A percentile compares a stretch with the other conserved stretches of the same genome.
phyloP scores from a whole-genome alignment of 64 coral and sea anemone genomes.

The Hydrozoanthus tunicans region DNA sequence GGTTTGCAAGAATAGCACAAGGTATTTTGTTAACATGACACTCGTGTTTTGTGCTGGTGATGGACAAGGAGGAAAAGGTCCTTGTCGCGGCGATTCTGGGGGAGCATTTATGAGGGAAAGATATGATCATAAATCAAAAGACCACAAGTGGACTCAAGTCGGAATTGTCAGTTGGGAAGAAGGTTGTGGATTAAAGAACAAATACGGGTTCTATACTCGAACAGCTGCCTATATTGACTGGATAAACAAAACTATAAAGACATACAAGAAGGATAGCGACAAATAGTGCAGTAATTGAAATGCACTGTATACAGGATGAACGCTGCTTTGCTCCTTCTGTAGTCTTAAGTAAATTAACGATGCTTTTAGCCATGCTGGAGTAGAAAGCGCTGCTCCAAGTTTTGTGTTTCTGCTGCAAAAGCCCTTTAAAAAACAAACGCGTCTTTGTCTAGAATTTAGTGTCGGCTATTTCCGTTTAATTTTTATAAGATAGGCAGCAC shows the following conservation, averaged over 20 bases:
- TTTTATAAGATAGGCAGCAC: too few species aligned
- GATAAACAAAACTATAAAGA: constrained; percentile 56
- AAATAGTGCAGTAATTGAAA: too few species aligned
- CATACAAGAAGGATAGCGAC: not conserved
- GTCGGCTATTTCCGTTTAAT: too few species aligned
- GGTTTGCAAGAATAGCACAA: not conserved
- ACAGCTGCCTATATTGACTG: constrained; percentile 54
- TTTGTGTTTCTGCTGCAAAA: too few species aligned
- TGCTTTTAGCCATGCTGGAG: too few species aligned
- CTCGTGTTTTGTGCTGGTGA: constrained; percentile 70
- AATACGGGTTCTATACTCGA: constrained; percentile 61
- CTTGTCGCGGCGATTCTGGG: constrained; percentile 62
- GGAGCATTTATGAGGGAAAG: constrained; percentile 58
- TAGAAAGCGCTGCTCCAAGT: too few species aligned
- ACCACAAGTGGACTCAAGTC: constrained; percentile 26
- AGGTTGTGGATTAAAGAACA: constrained; percentile 52
- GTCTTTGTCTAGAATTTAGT: too few species aligned
- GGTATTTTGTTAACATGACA: not conserved
- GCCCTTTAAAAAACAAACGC: too few species aligned
- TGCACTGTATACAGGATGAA: too few species aligned
- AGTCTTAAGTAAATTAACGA: too few species aligned
- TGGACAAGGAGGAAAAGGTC: constrained; percentile 51
- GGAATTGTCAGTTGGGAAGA: constrained; percentile 70
- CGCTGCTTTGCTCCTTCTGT: too few species aligned
- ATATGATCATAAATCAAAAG: not conserved